Percentiles rank a stretch among this genome's conserved stretches.
These are phyloP conservation scores for Struthio camelus DNA, from an alignment of 2,113 vertebrate species.

Conservation along the genomic window DNA sequence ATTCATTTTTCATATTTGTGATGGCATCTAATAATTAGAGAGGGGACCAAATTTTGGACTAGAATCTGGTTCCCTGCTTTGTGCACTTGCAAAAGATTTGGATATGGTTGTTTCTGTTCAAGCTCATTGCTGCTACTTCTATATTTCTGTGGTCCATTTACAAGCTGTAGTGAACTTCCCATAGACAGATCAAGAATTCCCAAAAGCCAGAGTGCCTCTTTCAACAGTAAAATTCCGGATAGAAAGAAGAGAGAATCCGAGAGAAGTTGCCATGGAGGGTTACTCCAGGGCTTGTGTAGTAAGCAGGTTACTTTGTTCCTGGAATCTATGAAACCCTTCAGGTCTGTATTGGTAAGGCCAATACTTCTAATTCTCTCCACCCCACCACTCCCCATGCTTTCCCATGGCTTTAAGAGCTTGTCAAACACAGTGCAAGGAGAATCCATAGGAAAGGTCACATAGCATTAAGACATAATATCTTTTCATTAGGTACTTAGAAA, in stretches of 20 bases:
- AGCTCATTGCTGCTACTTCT: not conserved
- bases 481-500: not conserved
- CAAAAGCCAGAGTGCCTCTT: not conserved
- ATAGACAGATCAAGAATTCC: not conserved
- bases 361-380: not conserved
- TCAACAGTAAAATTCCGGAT: not conserved
- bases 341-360: not conserved
- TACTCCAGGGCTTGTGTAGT: not conserved
- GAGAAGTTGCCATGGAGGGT: not conserved
- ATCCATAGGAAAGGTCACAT: not conserved
- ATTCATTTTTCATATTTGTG: not conserved
- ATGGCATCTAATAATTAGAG: not conserved
- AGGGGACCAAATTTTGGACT: not conserved
- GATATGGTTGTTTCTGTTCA: not conserved
- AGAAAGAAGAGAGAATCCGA: not conserved
- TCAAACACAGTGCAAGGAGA: not conserved
- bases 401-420: not conserved
- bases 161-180: not conserved
- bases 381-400: not conserved
- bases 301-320: not conserved
- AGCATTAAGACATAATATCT: not conserved
- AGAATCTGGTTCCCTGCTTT: not conserved
- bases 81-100: not conserved
- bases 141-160: not conserved
- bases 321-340: not conserved